Evolutionary conservation across 1,140 invertebrate species (phyloP).

Genomic region (Lutraria rhynchaena): DNA sequence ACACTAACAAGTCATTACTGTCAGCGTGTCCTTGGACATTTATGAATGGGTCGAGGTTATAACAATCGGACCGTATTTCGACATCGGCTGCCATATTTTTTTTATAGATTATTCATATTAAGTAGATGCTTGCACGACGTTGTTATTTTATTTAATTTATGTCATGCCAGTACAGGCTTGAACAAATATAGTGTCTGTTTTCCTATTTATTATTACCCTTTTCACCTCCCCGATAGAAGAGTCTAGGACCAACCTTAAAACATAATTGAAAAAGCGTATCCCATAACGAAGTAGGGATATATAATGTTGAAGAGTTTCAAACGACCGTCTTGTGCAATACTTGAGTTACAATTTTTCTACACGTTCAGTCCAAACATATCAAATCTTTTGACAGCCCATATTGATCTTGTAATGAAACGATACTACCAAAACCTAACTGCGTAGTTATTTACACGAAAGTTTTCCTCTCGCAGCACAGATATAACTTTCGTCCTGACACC

Average conservation of each 20-base stretch:
- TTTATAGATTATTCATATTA: too few relatives aligned
- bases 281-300: slow-evolving; percentile 11
- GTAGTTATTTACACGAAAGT: slow-evolving; percentile 58
- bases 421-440: slow-evolving; percentile 55
- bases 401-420: slow-evolving; percentile 24
- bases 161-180: too few relatives aligned
- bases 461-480: slow-evolving; percentile 31
- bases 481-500: slow-evolving; percentile 59
- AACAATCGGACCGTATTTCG: too few relatives aligned
- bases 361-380: slow-evolving; percentile 50
- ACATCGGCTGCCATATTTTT: too few relatives aligned
- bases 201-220: too few relatives aligned
- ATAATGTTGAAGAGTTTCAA: slow-evolving; percentile 12
- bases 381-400: slow-evolving; percentile 40
- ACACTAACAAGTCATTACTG: too few relatives aligned
- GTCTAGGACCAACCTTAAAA: not conserved
- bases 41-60: too few relatives aligned
- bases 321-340: slow-evolving; percentile 11
- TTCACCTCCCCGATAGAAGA: too few relatives aligned
- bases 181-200: too few relatives aligned
- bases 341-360: slow-evolving; percentile 43
- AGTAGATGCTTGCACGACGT: too few relatives aligned
- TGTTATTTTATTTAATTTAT: too few relatives aligned
- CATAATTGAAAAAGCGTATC: not conserved
- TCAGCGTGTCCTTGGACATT: too few relatives aligned